These are phyloP conservation scores for Calliopum simillimum DNA, from an alignment of 2,888 invertebrate genomes.

Conservation along the genomic window DNA sequence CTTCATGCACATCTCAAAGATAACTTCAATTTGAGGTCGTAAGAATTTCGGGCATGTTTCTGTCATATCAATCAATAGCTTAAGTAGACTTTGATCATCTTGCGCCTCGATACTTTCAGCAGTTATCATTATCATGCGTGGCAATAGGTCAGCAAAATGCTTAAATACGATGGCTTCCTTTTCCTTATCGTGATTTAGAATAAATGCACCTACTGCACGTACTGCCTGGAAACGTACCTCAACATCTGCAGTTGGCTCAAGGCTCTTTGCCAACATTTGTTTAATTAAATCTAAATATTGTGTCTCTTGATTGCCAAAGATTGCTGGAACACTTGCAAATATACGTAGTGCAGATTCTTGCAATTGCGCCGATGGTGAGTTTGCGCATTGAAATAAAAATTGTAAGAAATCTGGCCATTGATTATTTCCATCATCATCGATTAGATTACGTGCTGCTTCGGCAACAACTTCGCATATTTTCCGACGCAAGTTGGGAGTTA, in stretches of 20 bases:
- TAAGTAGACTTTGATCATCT: conserved; percentile 91
- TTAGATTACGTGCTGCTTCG: conserved; percentile 93
- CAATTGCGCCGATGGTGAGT: conserved; percentile 81
- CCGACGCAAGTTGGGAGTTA: conserved; percentile 81
- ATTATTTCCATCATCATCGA: conserved; percentile 96
- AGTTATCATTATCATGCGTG: conserved; percentile 78
- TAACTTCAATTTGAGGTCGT: conserved; percentile 84
- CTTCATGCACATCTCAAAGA: conserved; percentile 91
- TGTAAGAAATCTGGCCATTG: conserved; percentile 96
- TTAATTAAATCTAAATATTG: conserved; percentile 94
- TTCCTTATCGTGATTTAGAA: conserved; percentile 84
- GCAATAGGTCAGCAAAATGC: conserved; percentile 87
- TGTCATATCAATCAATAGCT: conserved; percentile 93
- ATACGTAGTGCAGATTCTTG: conserved; percentile 95
- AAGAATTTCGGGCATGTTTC: conserved; percentile 94
- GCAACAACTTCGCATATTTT: conserved; percentile 97
- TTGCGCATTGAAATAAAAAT: conserved; percentile 95
- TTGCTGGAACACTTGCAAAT: conserved; percentile 96
- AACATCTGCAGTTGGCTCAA: conserved; percentile 78
- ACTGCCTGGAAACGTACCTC: conserved; percentile 86
- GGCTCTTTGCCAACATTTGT: conserved; percentile 89
- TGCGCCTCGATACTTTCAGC: conserved; percentile 85
- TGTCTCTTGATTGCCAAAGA: conserved; percentile 95
- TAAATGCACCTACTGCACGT: conserved; percentile 86
- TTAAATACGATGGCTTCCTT: conserved; percentile 92